Percentiles rank a stretch among this genome's conserved stretches.
These are phyloP conservation scores for Coregonus clupeaformis DNA, from an alignment of 2,113 vertebrate species.

Conservation along the genomic window DNA sequence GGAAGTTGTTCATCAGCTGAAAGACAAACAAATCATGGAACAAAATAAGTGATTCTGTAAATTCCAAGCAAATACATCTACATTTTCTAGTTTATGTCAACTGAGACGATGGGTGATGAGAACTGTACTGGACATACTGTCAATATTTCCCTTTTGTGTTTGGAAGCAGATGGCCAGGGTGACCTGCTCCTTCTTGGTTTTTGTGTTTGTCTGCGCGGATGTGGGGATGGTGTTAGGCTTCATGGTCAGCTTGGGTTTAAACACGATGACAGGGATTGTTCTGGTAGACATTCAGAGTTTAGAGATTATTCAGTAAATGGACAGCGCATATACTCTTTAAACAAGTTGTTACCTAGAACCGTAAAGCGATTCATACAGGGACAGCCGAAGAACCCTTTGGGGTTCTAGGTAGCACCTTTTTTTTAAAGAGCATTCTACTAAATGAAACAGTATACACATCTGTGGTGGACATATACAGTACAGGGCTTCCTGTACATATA, in stretches of 20 bases:
- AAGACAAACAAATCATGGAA: background rate
- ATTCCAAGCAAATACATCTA: too few species aligned
- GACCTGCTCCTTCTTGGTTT: background rate
- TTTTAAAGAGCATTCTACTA: too few species aligned
- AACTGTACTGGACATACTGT: background rate
- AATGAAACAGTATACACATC: background rate
- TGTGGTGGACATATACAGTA: background rate
- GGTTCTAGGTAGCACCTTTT: too few species aligned
- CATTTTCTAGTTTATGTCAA: background rate
- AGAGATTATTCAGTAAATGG: background rate
- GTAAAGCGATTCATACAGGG: background rate
- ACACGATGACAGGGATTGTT: conserved; percentile 41
- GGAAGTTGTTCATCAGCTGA: conserved; percentile 3
- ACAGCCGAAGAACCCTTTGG: too few species aligned
- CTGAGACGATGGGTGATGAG: background rate
- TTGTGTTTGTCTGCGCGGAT: background rate
- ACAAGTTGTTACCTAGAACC: background rate
- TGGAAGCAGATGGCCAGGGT: conserved; percentile 37
- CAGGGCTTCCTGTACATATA: background rate
- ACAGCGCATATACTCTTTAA: background rate
- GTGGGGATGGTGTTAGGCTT: background rate
- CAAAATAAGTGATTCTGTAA: background rate
- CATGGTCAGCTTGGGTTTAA: conserved; percentile 16
- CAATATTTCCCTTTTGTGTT: background rate
- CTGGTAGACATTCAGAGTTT: conserved; percentile 26